Evolutionary conservation across 2,113 vertebrate genomes (phyloP), one percentile per base, ranked within the genome.

Genomic region (Poeciliopsis turrubarensis): DNA sequence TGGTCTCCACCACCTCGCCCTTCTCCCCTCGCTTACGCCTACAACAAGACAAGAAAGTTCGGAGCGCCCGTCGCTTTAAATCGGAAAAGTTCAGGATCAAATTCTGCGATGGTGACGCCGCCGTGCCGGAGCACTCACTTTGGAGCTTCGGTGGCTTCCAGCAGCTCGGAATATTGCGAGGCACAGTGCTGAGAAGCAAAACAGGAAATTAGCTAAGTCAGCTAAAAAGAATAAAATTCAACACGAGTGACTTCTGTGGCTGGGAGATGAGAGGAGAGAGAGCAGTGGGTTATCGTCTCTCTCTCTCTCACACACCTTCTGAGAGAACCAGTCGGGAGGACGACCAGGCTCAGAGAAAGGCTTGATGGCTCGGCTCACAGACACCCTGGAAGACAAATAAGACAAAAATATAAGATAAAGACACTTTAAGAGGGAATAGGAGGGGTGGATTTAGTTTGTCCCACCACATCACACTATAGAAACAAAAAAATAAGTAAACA

Each of bases 271-370:
- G 69, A 44, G 84, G 75, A 75, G 25, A 17, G 19, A 67, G 34
- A 87, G 29, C 78, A n/a, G 29, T 2, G 29, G 29, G 0, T 76
- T 31, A 60, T 25, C 30, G 27, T 11, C 37, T 68, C 27, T 39
- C 62, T 92, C 90, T 32, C 32, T 34, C 32, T 31, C 30, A 4
- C 30, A 31, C 4, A 98, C 97, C 95, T 98, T 99, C 80, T 99
- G 98, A 68, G 98, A 99, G 92, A 99, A 99, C 98, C 98, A 99
- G 88, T 99, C 98, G 72, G 98, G 97, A 71, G 98, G 98, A 29
- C 98, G 96, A 61, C 97, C 98, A 31, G 96, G 89, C 87, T 99
- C 98, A 80, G 98, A 97, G 90, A 99, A 99, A 62, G 98, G 97
- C 86, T 99, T 99, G 94, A 99, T 99, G 78, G 98, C 98, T 94